A percentile compares a stretch with the other conserved stretches of the same genome.
phyloP scores from a whole-genome alignment of 1,140 invertebrate species.

The Aphidius gifuensis region DNA sequence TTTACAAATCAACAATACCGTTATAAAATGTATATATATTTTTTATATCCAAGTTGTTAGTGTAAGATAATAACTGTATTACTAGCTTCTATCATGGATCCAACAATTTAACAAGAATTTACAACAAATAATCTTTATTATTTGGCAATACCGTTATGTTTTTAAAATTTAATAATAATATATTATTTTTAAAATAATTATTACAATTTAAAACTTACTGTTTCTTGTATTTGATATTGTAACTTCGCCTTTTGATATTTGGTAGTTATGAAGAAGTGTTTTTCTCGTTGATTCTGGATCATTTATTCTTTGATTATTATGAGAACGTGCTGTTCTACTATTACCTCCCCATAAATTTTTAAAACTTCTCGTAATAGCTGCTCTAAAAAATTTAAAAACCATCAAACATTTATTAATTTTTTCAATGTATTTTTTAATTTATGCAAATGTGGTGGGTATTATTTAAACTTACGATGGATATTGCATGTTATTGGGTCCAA shows the following conservation, averaged over 20 bases:
- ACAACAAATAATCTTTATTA: constrained; percentile 13
- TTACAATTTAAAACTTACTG: constrained; percentile 36
- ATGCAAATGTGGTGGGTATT: too few species aligned
- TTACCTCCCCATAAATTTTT: constrained; percentile 60
- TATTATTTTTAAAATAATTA: neutral
- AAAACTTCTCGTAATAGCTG: constrained; percentile 64
- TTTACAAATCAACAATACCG: constrained; percentile 33
- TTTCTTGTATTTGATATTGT: constrained; percentile 44
- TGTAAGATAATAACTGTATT: too few species aligned
- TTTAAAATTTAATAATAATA: neutral
- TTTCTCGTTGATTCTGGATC: constrained; percentile 70
- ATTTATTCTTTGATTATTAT: constrained; percentile 57
- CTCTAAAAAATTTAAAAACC: constrained; percentile 52
- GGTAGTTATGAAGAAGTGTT: constrained; percentile 60
- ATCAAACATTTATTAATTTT: neutral
- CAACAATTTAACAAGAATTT: constrained; percentile 1
- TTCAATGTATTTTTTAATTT: too few species aligned
- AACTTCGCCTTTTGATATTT: constrained; percentile 43
- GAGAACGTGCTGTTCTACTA: constrained; percentile 61
- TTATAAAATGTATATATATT: constrained; percentile 34
- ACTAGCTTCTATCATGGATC: neutral
- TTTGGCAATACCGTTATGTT: constrained; percentile 25
- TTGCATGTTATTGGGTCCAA: constrained; percentile 74
- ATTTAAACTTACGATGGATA: constrained; percentile 73
- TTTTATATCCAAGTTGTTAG: too few species aligned